phyloP scores from a whole-genome alignment of 1,140 invertebrate genomes.

The Aphaenogaster rudis region DNA sequence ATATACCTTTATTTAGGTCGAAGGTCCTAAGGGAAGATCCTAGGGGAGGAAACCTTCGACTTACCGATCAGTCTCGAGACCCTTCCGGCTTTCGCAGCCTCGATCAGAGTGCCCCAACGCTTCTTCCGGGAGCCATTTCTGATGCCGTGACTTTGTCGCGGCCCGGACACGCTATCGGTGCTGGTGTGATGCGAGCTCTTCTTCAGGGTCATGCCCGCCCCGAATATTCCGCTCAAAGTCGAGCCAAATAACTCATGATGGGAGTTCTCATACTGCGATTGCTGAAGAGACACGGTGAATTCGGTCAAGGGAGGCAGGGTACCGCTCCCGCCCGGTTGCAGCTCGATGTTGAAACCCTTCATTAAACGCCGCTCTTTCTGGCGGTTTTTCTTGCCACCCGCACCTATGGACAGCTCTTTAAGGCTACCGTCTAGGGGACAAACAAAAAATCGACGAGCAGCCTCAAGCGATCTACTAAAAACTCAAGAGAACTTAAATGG shows the following conservation, averaged over 20 bases:
- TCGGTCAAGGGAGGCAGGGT: constrained; percentile 92
- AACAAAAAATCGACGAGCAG: constrained; percentile 74
- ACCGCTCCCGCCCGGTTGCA: constrained; percentile 88
- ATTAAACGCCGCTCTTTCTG: constrained; percentile 96
- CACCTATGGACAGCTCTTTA: constrained; percentile 89
- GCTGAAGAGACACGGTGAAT: constrained; percentile 90
- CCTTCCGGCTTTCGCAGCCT: constrained; percentile 93
- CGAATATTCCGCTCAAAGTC: constrained; percentile 85
- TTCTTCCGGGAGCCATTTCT: constrained; percentile 84
- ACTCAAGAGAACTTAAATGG: constrained; percentile 66
- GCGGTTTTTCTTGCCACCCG: constrained; percentile 96
- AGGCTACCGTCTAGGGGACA: constrained; percentile 81
- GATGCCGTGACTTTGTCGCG: constrained; percentile 78
- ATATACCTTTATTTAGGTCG: no score
- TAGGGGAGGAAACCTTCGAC: background rate
- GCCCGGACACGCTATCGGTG: constrained; percentile 87
- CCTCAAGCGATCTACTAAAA: constrained; percentile 74
- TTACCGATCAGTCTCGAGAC: constrained; percentile 92
- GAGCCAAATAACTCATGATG: constrained; percentile 85
- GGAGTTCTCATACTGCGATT: constrained; percentile 86
- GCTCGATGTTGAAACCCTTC: constrained; percentile 97
- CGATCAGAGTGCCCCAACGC: constrained; percentile 92
- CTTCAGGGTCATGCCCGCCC: constrained; percentile 79
- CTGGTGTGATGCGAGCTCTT: constrained; percentile 90
- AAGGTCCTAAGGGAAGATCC: no score